Base-by-base conservation (phyloP, 2,888 invertebrate species). In the Noctua fimbriata region DNA sequence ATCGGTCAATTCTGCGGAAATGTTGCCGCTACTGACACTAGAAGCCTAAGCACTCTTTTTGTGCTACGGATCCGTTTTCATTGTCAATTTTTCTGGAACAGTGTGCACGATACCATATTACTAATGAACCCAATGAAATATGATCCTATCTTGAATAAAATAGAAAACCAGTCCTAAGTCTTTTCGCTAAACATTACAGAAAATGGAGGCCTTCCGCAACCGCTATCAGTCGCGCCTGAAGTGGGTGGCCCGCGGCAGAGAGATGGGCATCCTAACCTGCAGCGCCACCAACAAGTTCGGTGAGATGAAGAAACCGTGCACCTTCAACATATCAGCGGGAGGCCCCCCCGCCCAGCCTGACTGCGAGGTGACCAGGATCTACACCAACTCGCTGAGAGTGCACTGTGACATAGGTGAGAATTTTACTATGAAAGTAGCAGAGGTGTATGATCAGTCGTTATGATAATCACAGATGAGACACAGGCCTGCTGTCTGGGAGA, bases 251-350 rank as follows among this genome's bases (percentile, higher is more conserved):
- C 89, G 92, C 0, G 89, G 91, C 1, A 91, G 89, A 0, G 95
- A 96, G 83, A 78, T 94, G 0, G 96, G 96, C 0, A 73, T 89
- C 1, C 91, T 96, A 0, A 88, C 91, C 18, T 96, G 96, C 81
- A 90, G 94, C 0, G 96, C 95, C 0, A 93, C 92, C 0, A 96
- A 96, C 85, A 52, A 91, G 0, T 94, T 94, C 67, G 96, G 96
- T 0, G 95, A 95, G 49, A 96, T 96, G 85, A 94, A 93, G 78
- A 87, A 88, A 0, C 93, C 96, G 0, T 96, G 96, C 83, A 82
- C 87, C 0, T 95, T 89, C 85, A 90, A 90, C 0, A 88, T 96
- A 0, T 86, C 91, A 0, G 80, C 85, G 0, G 95, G 95, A 0
- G 94, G 95, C 0, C 90, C 94, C 0, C 96, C 95, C 0, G 86